These are phyloP conservation scores for Sinocyclocheilus rhinocerous DNA, from an alignment of 2,113 vertebrate genomes.

Conservation along the genomic window DNA sequence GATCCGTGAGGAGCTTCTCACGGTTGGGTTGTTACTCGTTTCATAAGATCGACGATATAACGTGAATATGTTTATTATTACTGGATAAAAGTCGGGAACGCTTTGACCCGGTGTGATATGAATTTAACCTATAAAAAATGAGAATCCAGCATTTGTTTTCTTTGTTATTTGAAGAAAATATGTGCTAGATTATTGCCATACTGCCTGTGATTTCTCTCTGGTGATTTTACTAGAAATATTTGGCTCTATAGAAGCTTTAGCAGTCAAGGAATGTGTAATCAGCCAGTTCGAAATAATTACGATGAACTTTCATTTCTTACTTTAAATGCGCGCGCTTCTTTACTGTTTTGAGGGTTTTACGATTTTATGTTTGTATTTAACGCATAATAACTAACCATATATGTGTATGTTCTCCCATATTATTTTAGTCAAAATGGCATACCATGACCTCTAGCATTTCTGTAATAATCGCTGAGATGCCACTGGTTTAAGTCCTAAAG, in stretches of 20 bases:
- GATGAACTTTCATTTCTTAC: background rate
- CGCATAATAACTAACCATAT: background rate
- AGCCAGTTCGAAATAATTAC: background rate
- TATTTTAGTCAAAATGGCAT: background rate
- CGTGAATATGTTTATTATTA: slow-evolving; percentile 1
- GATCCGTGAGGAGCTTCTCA: slow-evolving; percentile 20
- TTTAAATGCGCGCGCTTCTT: background rate
- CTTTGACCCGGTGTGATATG: background rate
- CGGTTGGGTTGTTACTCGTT: slow-evolving; percentile 10
- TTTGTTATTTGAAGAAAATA: no score
- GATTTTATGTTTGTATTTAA: background rate
- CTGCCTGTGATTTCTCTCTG: background rate
- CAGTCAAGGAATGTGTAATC: background rate
- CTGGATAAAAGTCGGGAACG: background rate
- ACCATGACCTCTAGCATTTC: background rate
- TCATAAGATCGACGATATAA: background rate
- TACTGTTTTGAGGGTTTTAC: background rate
- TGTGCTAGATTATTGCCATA: background rate
- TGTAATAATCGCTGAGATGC: background rate
- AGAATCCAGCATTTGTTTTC: background rate
- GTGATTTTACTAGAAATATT: background rate
- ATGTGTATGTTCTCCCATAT: no score
- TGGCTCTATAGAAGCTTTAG: background rate
- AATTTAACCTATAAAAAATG: background rate
- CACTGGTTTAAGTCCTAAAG: background rate